Conservation (phyloP, 2,888 invertebrate genomes). For the Lasioglossum villosulum region DNA sequence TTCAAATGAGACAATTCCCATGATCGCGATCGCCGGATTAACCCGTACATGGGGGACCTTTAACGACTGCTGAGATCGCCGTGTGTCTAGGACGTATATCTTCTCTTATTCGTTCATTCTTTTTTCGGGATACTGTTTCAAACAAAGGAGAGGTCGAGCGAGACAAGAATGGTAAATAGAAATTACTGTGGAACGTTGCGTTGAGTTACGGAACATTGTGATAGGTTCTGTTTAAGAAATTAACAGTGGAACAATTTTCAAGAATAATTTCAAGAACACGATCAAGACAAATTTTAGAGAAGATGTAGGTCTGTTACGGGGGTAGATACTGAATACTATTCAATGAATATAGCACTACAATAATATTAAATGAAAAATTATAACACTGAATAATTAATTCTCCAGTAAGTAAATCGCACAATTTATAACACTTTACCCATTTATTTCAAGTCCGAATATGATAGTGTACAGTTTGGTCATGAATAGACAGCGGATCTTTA, state of each 20-base stretch:
- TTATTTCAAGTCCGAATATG: no score
- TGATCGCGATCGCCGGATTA: slow-evolving; percentile 68
- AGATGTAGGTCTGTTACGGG: neutral
- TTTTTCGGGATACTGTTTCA: neutral
- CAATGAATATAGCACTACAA: no score
- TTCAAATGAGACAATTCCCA: slow-evolving; percentile 76
- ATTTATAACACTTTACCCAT: no score
- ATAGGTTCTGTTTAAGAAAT: neutral
- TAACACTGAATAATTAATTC: neutral
- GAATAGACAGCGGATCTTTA: no score
- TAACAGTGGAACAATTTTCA: neutral
- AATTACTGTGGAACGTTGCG: neutral
- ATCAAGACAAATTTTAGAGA: neutral
- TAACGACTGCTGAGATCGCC: neutral
- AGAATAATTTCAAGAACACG: no score
- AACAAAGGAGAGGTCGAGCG: neutral
- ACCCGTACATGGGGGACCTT: neutral
- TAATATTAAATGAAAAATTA: neutral
- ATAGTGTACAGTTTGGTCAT: no score
- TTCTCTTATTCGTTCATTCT: neutral
- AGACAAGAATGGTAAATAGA: neutral
- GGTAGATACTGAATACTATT: no score
- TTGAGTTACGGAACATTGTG: neutral
- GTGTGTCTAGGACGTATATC: neutral
- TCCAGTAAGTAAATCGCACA: neutral